Base-by-base conservation (phyloP, 2,888 invertebrate species). In the Allophyes oxyacanthae region DNA sequence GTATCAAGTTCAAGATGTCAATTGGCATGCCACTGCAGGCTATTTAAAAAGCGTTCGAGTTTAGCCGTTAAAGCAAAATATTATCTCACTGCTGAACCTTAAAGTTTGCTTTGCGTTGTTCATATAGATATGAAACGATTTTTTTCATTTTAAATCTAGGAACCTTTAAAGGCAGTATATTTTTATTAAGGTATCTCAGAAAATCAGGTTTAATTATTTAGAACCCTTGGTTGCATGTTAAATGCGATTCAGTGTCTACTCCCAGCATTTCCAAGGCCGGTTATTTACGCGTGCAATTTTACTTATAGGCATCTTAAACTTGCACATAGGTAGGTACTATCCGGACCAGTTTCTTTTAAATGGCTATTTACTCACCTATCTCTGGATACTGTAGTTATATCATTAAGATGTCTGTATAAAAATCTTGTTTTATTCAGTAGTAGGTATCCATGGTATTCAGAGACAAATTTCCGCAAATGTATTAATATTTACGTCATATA, bases 111-210 rank as follows among this genome's bases (percentile, higher is more conserved):
- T 85, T 80, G 54, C 67, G 58, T 57, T 64, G 63, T 50, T 52
- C 15, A 26, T 34, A 52, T 30, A 41, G 30, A 50, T 51, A 33
- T 32, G 52, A 48, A 59, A 66, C 40, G 46, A 61, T 61, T 82
- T 82, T n/a, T 82, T 82, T 79, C 77, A 74, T 79, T 81, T 82
- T 82, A 77, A 72, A 81, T 78, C 84, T 83, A 87, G 87, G 79
- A 86, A 87, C 89, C 84, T 87, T 88, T 87, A 86, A 86, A 85
- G 81, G 81, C 78, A 76, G 77, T 82, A 79, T 80, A 72, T 82
- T 85, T 83, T 85, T 79, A 79, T 83, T 79, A 79, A 75, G 57
- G 73, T 77, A 83, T 78, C 82, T 84, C 79, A 78, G 83, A 76
- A 84, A 85, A 87, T 85, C 80, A 78, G 81, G 81, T 88, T 88